Evolutionary conservation across 2,888 invertebrate species (phyloP).

Genomic region (Eupithecia exiguata): DNA sequence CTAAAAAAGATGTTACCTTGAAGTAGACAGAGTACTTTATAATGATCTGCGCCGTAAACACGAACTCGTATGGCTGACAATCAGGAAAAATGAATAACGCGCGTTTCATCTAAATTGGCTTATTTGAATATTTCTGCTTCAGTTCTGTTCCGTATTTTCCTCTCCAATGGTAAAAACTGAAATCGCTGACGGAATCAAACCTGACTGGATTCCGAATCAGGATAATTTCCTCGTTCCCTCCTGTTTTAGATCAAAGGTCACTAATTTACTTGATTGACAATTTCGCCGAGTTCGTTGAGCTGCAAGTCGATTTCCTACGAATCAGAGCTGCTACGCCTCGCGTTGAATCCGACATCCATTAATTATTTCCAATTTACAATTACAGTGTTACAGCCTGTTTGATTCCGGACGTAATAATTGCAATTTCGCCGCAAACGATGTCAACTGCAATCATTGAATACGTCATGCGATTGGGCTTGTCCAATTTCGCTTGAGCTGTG

Average conservation of each 20-base stretch:
- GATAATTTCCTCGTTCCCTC: constrained; percentile 41
- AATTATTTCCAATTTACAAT: constrained; percentile 47
- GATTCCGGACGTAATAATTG: constrained; percentile 57
- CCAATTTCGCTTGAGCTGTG: constrained; percentile 43
- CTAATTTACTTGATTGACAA: constrained; percentile 42
- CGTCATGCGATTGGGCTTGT: constrained; percentile 47
- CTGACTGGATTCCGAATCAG: constrained; percentile 39
- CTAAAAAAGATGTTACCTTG: background rate
- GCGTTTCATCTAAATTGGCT: constrained; percentile 44
- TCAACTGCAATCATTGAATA: constrained; percentile 61
- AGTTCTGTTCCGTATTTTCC: constrained; percentile 40
- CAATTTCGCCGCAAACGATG: constrained; percentile 55
- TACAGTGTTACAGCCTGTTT: constrained; percentile 49
- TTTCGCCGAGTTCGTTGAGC: constrained; percentile 32
- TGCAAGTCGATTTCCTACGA: constrained; percentile 41
- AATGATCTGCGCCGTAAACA: constrained; percentile 11
- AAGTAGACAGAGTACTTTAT: constrained; percentile 32
- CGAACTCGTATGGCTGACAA: constrained; percentile 28
- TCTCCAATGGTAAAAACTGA: constrained; percentile 41
- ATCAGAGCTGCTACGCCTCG: constrained; percentile 19
- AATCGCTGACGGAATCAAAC: constrained; percentile 36
- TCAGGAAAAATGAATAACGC: constrained; percentile 39
- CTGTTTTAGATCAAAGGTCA: constrained; percentile 40
- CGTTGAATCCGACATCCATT: constrained; percentile 32
- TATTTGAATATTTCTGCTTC: constrained; percentile 47